These are phyloP conservation scores for Sinohyriopsis cumingii DNA, from an alignment of 2,888 invertebrate genomes.

Conservation along the genomic window DNA sequence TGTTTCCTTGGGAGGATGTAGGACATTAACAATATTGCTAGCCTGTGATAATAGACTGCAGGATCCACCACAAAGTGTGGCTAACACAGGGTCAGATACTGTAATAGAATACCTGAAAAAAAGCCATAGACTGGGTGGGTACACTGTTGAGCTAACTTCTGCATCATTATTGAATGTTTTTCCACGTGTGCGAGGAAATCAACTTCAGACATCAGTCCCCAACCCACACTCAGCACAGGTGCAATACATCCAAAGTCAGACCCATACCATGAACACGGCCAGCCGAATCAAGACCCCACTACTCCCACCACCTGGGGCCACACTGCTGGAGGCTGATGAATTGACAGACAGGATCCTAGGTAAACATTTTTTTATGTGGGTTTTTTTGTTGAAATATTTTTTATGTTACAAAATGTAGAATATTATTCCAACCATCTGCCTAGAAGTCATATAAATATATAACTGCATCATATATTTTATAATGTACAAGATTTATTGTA, in stretches of 20 bases:
- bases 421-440: not conserved
- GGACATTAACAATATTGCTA: conserved; percentile 58
- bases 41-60: conserved; percentile 62
- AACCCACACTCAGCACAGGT: conserved; percentile 69
- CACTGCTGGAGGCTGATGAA: conserved; percentile 59
- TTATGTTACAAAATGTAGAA: not conserved
- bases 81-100: conserved; percentile 65
- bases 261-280: conserved; percentile 68
- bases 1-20: conserved; percentile 58
- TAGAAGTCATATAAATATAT: not conserved
- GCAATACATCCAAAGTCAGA: conserved; percentile 70
- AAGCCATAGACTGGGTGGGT: conserved; percentile 35
- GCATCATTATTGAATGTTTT: conserved; percentile 57
- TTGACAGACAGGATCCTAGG: conserved; percentile 69
- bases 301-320: conserved; percentile 65
- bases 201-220: conserved; percentile 62
- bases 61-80: conserved; percentile 65
- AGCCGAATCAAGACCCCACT: conserved; percentile 70
- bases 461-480: too few relatives aligned
- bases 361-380: too few relatives aligned
- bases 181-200: conserved; percentile 67
- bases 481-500: too few relatives aligned
- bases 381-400: not conserved
- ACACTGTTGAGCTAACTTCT: conserved; percentile 24
- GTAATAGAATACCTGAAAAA: conserved; percentile 61